These are phyloP conservation scores for Enteromius mattozi DNA, from an alignment of 2,797 vertebrate species.

Conservation along the genomic window DNA sequence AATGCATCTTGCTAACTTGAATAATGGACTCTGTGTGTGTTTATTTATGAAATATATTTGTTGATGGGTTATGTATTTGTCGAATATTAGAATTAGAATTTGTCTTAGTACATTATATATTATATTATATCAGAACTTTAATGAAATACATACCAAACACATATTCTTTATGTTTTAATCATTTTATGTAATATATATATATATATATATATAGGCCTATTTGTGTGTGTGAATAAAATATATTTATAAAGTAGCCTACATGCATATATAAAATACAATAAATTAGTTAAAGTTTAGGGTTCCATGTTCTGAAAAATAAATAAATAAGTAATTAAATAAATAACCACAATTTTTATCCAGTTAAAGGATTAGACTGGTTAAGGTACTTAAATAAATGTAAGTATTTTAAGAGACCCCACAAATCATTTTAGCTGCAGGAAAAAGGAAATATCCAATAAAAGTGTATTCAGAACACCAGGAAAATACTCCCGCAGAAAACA, in stretches of 20 bases:
- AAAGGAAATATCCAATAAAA: not conserved
- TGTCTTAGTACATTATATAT: no score
- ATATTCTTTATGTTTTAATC: not conserved
- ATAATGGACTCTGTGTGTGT: not conserved
- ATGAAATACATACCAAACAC: not conserved
- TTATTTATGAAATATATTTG: no score
- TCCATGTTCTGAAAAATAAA: no score
- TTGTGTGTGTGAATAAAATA: not conserved
- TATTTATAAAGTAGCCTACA: not conserved
- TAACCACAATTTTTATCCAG: not conserved
- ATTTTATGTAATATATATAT: not conserved
- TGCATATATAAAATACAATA: not conserved
- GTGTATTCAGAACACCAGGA: not conserved
- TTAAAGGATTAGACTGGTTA: not conserved
- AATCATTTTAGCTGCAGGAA: not conserved
- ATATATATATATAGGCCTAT: no score
- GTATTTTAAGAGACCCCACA: not conserved
- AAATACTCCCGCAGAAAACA: conserved; percentile 18
- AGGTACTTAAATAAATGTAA: not conserved
- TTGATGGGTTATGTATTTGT: no score
- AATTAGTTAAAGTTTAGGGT: no score
- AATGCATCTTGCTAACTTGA: not conserved
- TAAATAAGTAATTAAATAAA: not conserved
- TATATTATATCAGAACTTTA: no score
- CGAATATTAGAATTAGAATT: no score